Evolutionary conservation across 2,113 vertebrate genomes (phyloP).

Genomic region (Rhineura floridana): DNA sequence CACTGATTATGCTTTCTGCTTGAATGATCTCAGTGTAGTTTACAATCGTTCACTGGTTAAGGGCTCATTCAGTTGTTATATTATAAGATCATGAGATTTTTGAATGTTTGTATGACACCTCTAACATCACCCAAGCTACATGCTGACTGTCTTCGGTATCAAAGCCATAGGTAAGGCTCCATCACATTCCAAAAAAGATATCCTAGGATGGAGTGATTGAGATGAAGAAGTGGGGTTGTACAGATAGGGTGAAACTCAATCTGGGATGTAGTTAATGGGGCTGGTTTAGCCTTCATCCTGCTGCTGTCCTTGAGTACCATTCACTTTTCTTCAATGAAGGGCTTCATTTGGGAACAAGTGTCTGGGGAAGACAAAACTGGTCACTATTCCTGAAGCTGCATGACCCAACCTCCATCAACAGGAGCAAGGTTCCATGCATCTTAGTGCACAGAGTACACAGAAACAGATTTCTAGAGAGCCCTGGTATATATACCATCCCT

Average conservation of each 20-base stretch:
- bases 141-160: neutral
- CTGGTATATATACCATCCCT: neutral
- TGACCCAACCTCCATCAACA: neutral
- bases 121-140: neutral
- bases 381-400: neutral
- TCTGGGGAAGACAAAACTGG: neutral
- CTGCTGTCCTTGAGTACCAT: neutral
- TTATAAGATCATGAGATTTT: neutral
- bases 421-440: neutral
- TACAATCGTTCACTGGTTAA: neutral
- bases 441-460: neutral
- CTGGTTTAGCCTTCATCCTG: neutral
- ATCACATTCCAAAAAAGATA: neutral
- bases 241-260: neutral
- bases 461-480: neutral
- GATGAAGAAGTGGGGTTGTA: neutral
- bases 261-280: neutral
- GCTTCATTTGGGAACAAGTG: neutral
- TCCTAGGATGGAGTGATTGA: neutral
- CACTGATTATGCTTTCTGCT: neutral
- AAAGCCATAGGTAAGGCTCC: neutral
- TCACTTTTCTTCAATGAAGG: neutral
- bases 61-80: neutral
- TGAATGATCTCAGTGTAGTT: neutral
- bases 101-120: conserved; percentile 6